phyloP scores from a whole-genome alignment of 1,140 invertebrate genomes.

The Achatina immaculata region DNA sequence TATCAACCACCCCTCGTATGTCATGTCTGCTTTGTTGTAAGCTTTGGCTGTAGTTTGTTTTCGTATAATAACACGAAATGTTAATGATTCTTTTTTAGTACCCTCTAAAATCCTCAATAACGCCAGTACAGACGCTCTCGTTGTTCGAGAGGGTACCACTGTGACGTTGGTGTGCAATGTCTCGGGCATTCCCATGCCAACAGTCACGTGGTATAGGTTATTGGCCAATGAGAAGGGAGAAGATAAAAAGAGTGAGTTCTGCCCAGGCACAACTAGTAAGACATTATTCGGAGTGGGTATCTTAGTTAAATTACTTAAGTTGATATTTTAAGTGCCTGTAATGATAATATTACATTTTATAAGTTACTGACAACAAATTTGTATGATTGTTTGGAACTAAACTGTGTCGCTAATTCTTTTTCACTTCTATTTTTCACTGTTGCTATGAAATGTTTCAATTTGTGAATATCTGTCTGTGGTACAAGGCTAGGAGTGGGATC shows the following conservation, averaged over 20 bases:
- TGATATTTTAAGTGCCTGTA: constrained; percentile 22
- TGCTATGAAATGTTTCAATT: too few relatives aligned
- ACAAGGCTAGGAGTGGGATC: too few relatives aligned
- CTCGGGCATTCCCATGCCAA: constrained; percentile 64
- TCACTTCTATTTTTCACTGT: too few relatives aligned
- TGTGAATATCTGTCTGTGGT: too few relatives aligned
- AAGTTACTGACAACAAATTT: too few relatives aligned
- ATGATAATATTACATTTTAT: constrained; percentile 31
- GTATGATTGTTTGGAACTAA: too few relatives aligned
- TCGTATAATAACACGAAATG: too few relatives aligned
- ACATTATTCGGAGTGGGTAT: constrained; percentile 22
- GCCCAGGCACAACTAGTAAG: constrained; percentile 49
- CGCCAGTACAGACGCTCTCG: constrained; percentile 48
- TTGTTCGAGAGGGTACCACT: constrained; percentile 62
- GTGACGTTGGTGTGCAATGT: constrained; percentile 67
- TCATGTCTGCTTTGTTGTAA: too few relatives aligned
- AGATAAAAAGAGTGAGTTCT: constrained; percentile 50
- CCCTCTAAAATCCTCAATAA: constrained; percentile 59
- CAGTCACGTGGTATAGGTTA: constrained; percentile 66
- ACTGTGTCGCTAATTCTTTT: too few relatives aligned
- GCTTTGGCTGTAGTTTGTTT: too few relatives aligned
- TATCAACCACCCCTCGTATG: too few relatives aligned
- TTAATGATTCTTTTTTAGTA: constrained; percentile 48
- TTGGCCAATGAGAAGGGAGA: constrained; percentile 35
- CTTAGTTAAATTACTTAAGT: background rate